Conservation (phyloP, 2,888 invertebrate genomes). For the Siphlonurus alternatus region DNA sequence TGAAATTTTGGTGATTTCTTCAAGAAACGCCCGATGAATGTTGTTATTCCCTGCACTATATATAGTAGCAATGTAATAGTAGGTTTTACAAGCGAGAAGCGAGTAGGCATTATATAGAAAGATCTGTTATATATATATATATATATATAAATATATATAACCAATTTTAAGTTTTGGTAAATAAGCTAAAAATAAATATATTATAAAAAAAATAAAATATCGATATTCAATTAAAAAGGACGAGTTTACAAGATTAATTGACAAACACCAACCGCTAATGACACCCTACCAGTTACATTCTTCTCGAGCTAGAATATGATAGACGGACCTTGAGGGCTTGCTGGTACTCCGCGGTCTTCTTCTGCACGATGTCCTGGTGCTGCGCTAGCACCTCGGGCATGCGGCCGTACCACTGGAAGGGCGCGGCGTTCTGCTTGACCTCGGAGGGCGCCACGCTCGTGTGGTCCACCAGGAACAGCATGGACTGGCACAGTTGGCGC, state of each 20-base stretch:
- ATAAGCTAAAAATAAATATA: no score
- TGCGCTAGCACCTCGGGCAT: constrained; percentile 71
- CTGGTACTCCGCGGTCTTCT: constrained; percentile 76
- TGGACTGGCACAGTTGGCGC: constrained; percentile 32
- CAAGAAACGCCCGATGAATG: no score
- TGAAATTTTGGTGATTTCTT: no score
- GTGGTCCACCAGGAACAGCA: constrained; percentile 72
- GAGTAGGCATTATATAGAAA: no score
- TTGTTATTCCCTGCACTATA: no score
- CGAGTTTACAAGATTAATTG: not conserved
- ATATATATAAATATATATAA: no score
- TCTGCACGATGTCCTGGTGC: constrained; percentile 57
- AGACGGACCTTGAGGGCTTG: constrained; percentile 45
- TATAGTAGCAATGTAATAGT: no score
- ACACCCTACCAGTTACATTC: not conserved
- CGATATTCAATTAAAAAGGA: not conserved
- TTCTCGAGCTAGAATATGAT: not conserved
- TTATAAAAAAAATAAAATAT: not conserved
- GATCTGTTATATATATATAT: no score
- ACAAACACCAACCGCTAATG: not conserved
- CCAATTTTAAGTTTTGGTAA: no score
- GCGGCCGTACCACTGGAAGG: constrained; percentile 74
- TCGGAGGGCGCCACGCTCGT: constrained; percentile 63
- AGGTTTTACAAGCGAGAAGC: no score
- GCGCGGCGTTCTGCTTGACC: constrained; percentile 73